Evolutionary conservation across 1,140 invertebrate species (phyloP), one percentile per base, ranked within the genome.

Genomic region (Camponotus pennsylvanicus): DNA sequence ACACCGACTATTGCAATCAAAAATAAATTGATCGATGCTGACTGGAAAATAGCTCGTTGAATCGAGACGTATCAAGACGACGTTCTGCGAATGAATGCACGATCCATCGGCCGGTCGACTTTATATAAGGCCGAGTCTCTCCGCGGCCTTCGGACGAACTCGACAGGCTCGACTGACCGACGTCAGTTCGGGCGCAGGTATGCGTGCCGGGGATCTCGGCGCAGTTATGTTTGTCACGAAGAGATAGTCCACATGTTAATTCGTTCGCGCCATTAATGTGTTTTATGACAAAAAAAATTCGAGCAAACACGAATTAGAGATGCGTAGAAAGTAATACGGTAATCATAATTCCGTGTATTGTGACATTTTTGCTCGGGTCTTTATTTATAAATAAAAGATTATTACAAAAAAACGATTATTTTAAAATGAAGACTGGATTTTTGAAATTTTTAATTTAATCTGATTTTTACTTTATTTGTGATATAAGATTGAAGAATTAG

Each of bases 121-220:
- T 89, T 90, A 90, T 90, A 90, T 88, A 88, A 13, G 11, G 2
- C 9, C 1, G 49, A 6, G 57, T 64, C 21, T n/a, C 59, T 78
- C 89, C 77, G 52, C 55, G 86, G 61, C 86, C 86, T 90, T 90
- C 89, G 89, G 18, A 32, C 76, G n/a, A n/a, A n/a, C 55, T 90
- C 88, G 80, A 21, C 15, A 21, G 2, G 6, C 61, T 57, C 34
- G 37, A 45, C 63, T 32, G 63, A 83, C 27, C 11, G 52, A 78
- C 32, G 21, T 79, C 85, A 61, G 52, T 32, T 15, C 63, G 32
- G 52, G 57, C 15, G n/a, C 55, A 76, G 64, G 40, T 80, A 80
- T 37, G 52, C 34, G 45, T 80, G 45, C 37, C 18, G 59, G n/a
- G 27, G 3, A 34, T 87, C 32, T 45, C 21, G 40, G 4, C 61